Percentiles rank a stretch among this genome's conserved stretches.
Conservation (phyloP, 2,113 vertebrate species). For the Hemiprocne comata region DNA sequence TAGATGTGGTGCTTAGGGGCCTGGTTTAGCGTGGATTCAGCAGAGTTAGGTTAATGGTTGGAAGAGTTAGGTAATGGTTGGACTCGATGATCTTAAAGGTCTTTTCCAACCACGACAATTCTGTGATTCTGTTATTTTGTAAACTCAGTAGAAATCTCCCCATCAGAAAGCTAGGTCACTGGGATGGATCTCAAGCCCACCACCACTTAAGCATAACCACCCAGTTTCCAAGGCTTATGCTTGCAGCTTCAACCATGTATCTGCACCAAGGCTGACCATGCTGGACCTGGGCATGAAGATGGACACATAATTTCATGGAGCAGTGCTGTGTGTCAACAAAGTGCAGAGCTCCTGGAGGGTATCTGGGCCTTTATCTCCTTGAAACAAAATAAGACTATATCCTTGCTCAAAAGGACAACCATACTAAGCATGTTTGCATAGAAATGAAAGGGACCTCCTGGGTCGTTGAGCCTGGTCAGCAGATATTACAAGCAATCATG, state of each 20-base stretch:
- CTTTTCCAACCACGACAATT: too few relatives aligned
- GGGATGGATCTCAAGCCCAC: background rate
- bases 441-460: background rate
- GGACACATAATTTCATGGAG: accelerated
- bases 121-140: too few relatives aligned
- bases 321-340: background rate
- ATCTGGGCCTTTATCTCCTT: background rate
- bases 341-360: background rate
- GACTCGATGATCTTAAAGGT: too few relatives aligned
- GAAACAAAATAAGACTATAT: background rate
- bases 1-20: too few relatives aligned
- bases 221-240: background rate
- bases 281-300: background rate
- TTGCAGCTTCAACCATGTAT: background rate
- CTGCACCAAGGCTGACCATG: background rate
- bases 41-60: too few relatives aligned
- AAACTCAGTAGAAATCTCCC: background rate
- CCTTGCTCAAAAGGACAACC: background rate
- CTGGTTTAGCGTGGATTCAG: too few relatives aligned
- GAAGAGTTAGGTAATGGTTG: too few relatives aligned
- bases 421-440: background rate
- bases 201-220: background rate
- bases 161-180: background rate
- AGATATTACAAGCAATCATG: background rate
- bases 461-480: background rate